Conservation (phyloP, 2,888 invertebrate species). For the Camptogramma bilineatum region DNA sequence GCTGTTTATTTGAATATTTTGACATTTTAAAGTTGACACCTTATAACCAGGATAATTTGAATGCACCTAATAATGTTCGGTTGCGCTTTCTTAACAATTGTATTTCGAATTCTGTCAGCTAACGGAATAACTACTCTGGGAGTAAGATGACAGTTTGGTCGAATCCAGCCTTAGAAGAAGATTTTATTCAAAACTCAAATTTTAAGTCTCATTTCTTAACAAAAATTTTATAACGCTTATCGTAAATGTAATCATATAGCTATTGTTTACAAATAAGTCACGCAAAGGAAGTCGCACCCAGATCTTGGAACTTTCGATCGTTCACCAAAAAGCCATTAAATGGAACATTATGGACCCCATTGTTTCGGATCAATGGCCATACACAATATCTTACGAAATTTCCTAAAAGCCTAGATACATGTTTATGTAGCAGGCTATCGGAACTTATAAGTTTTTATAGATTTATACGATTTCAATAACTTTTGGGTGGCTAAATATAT, state of each 20-base stretch:
- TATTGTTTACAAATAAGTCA: constrained; percentile 49
- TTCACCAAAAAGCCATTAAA: constrained; percentile 80
- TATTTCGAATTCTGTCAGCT: no score
- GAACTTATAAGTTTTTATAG: no score
- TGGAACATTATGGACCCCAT: constrained; percentile 79
- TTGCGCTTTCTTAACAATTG: no score
- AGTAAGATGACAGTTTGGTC: no score
- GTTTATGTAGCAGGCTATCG: constrained; percentile 5
- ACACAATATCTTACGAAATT: constrained; percentile 84
- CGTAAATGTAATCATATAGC: constrained; percentile 4
- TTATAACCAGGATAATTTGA: no score
- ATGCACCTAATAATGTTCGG: no score
- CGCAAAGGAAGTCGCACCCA: constrained; percentile 72
- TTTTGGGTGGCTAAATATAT: no score
- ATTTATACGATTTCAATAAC: no score
- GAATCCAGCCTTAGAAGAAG: no score
- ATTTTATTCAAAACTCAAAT: background rate
- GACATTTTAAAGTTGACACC: no score
- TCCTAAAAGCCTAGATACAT: constrained; percentile 71
- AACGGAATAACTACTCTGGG: no score
- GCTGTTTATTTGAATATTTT: no score
- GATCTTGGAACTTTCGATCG: constrained; percentile 74
- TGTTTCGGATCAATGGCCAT: constrained; percentile 80
- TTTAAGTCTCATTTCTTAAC: background rate
- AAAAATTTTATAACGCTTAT: background rate